Evolutionary conservation across 2,888 invertebrate species (phyloP), one percentile per base, ranked within the genome.

Genomic region (Tetranychus piercei): DNA sequence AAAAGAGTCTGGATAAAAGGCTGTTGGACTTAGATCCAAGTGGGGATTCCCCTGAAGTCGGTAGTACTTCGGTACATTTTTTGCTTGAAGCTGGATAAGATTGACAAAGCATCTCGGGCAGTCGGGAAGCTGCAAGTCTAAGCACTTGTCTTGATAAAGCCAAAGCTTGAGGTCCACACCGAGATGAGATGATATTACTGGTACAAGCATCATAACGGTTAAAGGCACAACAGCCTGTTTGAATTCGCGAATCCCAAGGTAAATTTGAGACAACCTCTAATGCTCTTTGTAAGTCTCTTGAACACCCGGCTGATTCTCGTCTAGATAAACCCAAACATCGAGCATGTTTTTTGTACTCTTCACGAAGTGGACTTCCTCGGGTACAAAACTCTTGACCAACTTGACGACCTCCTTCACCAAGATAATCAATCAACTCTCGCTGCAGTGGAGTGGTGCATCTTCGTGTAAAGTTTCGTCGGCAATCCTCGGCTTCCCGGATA

Each of bases 371-470:
- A 23, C 77, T 76, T 65, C 78, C 78, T 22, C 77, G 78, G 3
- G 76, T 78, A 64, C 79, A 79, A 70, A 78, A 79, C 74, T 79
- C 78, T n/a, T 74, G 74, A 18, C 78, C 71, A 22, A 79, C 69
- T 67, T 79, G 75, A 22, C 77, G 77, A 2, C 78, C 78, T 9
- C 79, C 79, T 72, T 79, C 78, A 23, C 78, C 77, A 11, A 78
- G 76, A 64, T 79, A 79, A 34, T 75, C 73, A 7, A 79, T 75
- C n/a, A 79, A 72, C 71, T 78, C 78, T 20, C 78, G 71, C 44
- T 79, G 79, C 0, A 79, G 74, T 0, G 78, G 79, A 5, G 79
- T 79, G 72, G 78, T 75, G 65, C 79, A 79, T 43, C 78, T 71
- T 6, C 75, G 65, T 11, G 78, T 78, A 71, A 77, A 78, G 55